Base-by-base conservation (phyloP, 1,140 invertebrate genomes). In the Zaprionus ghesquierei region DNA sequence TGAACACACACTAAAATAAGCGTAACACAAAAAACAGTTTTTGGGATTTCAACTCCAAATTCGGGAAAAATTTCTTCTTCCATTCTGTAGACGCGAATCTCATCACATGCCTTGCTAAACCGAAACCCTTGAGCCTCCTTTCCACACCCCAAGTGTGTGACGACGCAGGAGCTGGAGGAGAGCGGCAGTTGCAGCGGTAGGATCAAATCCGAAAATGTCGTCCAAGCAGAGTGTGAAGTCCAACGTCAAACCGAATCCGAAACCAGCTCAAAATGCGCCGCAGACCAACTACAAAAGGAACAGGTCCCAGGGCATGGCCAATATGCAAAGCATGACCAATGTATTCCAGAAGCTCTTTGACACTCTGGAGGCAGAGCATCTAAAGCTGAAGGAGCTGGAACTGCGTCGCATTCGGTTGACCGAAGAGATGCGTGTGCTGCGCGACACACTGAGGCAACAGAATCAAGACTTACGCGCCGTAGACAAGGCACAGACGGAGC, bases 351-450 rank as follows among this genome's bases (percentile, higher is more conserved):
- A 50, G 10, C 51, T 85, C 0, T 75, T 71, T 6, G 62, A 46
- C 3, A 77, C 54, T 1, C 41, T 85, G 15, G 81, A 77, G 12
- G 38, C 54, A 0, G 77, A 85, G 9, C 62, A 71, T 1, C 41
- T n/a, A 0, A 85, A 86, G 25, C 12, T 85, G 3, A 60, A 6
- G 25, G 35, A 60, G 0, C 8, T 85, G 50, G 77, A 85, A 6
- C 9, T 29, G 23, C 62, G 70, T 0, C 41, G 81, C 12, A 1
- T 50, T 0, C 44, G 35, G 2, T 59, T 86, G 0, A 63, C 33
- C 20, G 33, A 81, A 2, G 81, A 80, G 6, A 59, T 85, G 51
- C 38, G 23, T n/a, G 20, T 15, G 0, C 41, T 85, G 10, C 50
- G 62, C 0, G 33, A 51, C 2, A 65, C 56, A 6, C 27, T 85